A percentile compares a stretch with the other conserved stretches of the same genome.
phyloP scores from a whole-genome alignment of 2,113 vertebrate species.

The Herpetotheres cachinnans region DNA sequence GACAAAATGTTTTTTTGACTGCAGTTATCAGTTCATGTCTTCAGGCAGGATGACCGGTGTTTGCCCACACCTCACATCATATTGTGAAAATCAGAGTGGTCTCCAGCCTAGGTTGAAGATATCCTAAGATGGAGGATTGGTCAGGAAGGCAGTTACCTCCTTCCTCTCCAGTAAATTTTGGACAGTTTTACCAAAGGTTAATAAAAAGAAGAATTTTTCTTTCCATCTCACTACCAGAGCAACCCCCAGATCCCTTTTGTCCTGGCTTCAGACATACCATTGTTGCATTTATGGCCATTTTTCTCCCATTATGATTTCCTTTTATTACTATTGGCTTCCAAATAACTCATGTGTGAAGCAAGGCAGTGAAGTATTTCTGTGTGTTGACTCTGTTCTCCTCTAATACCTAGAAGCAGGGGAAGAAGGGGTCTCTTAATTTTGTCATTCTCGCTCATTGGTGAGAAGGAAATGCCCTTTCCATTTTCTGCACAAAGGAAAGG shows the following conservation, averaged over 20 bases:
- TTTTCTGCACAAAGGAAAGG: not conserved
- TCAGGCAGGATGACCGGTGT: not conserved
- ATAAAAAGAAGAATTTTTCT: not conserved
- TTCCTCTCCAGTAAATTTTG: not conserved
- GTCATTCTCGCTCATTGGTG: not conserved
- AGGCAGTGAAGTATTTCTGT: not conserved
- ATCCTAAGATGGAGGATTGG: not conserved
- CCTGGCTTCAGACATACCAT: not conserved
- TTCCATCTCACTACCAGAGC: not conserved
- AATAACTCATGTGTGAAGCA: not conserved
- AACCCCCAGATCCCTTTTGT: not conserved
- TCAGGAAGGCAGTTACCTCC: not conserved
- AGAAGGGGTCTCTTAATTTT: not conserved
- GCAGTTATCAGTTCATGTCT: not conserved
- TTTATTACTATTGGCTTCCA: not conserved
- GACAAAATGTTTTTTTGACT: fast-evolving
- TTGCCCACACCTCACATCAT: not conserved
- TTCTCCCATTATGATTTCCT: not conserved
- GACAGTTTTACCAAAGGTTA: not conserved
- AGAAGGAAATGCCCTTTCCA: not conserved
- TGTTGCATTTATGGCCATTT: not conserved
- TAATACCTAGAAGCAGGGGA: not conserved
- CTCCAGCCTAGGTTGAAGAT: not conserved
- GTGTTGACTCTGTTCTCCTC: not conserved
- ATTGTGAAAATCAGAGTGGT: not conserved